Evolutionary conservation across 1,140 invertebrate genomes (phyloP), one percentile per base, ranked within the genome.

Genomic region (Papilio aristodemus): DNA sequence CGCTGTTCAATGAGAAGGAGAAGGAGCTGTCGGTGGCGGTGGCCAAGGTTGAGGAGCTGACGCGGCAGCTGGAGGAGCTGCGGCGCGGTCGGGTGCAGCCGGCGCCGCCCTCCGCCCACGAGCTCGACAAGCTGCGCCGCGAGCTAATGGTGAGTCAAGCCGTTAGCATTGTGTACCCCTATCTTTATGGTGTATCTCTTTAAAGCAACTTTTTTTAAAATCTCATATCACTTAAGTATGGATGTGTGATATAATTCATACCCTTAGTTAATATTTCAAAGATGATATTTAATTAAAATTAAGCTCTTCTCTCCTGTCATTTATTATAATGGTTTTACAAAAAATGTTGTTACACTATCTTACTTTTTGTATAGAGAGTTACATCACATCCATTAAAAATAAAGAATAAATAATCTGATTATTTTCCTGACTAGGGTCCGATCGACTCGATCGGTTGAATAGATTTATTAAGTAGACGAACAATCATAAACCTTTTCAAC

Each of bases 1-100:
- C 97, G 19, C 93, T 99, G 59, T 99, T 99, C 94, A 98, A 97
- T 93, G 97, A 99, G 87, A 99, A 99, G 89, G 98, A 99, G 85
- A 99, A 99, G 87, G 98, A 99, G 91, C 92, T 99, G 41, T 97
- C 96, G 32, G 88, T 98, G 93, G 98, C 98, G 1, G 97, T 98
- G 78, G 96, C 97, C 74, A 98, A 98, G 92, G 98, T 99, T 77
- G 98, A 99, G 81, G 97, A 98, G 87, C 92, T 99, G 79, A 99
- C 97, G 66, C 92, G 96, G 79, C 98, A 99, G 89, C 92, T 99
- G 76, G 98, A 99, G 84, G 97, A 98, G 78, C 90, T 99, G 46
- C 92, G 95, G 70, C 86, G 96, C 75, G 94, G 96, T 70, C 92
- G 95, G 78, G 92, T 93, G 25, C 90, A 89, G 63, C 93, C 94